Evolutionary conservation across 2,113 vertebrate genomes (phyloP).

Genomic region (Heteronetta atricapilla): DNA sequence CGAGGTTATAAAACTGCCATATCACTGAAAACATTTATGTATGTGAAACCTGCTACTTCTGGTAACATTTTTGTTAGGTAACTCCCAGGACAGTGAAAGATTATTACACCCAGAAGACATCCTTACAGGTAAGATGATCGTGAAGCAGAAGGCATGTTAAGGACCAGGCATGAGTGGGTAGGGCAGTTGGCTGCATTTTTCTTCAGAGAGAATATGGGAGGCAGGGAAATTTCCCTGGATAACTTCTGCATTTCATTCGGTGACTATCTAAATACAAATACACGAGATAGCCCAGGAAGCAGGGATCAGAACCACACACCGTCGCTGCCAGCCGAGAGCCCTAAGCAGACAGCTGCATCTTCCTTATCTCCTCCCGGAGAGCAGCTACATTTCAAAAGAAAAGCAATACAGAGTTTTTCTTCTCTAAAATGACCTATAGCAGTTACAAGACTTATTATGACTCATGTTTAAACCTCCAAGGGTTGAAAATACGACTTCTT

Average conservation of each 20-base stretch:
- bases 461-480: constrained; percentile 4
- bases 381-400: background rate
- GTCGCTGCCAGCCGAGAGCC: background rate
- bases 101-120: background rate
- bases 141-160: background rate
- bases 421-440: constrained; percentile 20
- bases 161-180: background rate
- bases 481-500: constrained; percentile 19
- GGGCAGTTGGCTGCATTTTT: background rate
- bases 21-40: background rate
- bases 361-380: constrained; percentile 17
- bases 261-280: constrained; percentile 6
- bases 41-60: background rate
- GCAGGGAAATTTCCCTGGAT: background rate
- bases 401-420: background rate
- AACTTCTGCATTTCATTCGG: background rate
- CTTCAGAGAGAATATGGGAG: background rate
- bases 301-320: background rate
- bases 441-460: constrained; percentile 23
- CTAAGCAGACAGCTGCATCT: background rate
- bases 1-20: background rate
- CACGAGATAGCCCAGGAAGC: background rate
- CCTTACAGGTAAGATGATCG: background rate
- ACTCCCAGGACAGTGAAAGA: background rate
- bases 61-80: background rate